phyloP scores from a whole-genome alignment of 2,113 vertebrate species.

The Dicaeum eximium region DNA sequence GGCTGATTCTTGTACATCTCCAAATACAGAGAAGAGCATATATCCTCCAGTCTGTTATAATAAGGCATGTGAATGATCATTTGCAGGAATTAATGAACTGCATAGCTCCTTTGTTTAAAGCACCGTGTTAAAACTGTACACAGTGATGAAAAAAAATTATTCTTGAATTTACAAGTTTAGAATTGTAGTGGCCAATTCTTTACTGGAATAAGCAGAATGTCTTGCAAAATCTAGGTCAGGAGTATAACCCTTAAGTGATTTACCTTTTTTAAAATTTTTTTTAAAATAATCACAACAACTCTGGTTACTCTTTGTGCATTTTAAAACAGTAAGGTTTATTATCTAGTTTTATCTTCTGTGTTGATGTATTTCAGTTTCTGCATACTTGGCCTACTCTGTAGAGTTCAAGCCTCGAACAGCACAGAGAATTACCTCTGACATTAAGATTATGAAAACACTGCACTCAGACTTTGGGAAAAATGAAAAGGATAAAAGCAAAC shows the following conservation, averaged over 20 bases:
- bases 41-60: neutral
- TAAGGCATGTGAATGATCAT: neutral
- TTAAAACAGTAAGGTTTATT: neutral
- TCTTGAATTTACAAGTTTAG: neutral
- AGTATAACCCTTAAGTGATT: neutral
- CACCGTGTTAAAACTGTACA: neutral
- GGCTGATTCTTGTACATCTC: neutral
- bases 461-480: neutral
- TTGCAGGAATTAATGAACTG: constrained; percentile 28
- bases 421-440: neutral
- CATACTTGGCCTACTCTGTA: neutral
- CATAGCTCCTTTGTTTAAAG: neutral
- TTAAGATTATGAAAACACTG: neutral
- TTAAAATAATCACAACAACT: neutral
- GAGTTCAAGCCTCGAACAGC: neutral
- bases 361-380: neutral
- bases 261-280: neutral
- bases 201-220: neutral
- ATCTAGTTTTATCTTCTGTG: neutral
- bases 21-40: neutral
- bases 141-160: neutral
- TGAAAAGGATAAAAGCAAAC: neutral
- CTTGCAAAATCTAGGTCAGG: neutral
- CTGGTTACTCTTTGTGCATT: neutral
- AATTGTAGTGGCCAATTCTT: neutral